A percentile compares a stretch with the other conserved stretches of the same genome.
phyloP scores from a whole-genome alignment of 1,140 invertebrate species.

The Lethocerus indicus region DNA sequence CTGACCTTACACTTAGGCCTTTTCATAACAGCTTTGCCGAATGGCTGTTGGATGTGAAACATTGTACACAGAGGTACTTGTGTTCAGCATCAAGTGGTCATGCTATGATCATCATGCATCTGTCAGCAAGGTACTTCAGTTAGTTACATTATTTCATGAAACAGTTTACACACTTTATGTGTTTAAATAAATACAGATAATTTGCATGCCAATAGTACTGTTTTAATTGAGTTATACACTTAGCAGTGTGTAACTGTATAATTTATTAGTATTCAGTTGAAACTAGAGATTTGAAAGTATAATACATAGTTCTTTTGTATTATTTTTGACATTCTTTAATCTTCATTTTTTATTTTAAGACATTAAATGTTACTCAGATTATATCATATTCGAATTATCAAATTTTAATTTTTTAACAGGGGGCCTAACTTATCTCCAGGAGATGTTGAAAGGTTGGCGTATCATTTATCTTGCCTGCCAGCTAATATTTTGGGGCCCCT shows the following conservation, averaged over 20 bases:
- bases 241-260: no score
- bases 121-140: conserved; percentile 42
- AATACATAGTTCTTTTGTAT: no score
- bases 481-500: conserved; percentile 9
- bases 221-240: no score
- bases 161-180: no score
- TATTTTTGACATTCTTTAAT: no score
- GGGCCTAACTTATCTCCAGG: conserved; percentile 31
- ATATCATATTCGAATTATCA: not conserved
- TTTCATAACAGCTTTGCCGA: conserved; percentile 87
- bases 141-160: no score
- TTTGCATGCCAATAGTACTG: no score
- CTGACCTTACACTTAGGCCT: conserved; percentile 38
- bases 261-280: no score
- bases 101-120: conserved; percentile 72
- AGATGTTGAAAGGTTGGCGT: conserved; percentile 34
- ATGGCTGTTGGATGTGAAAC: conserved; percentile 90
- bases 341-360: no score
- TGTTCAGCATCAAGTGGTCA: conserved; percentile 77
- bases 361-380: not conserved
- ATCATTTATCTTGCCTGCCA: conserved; percentile 30
- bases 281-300: no score
- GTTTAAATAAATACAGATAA: no score
- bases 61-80: conserved; percentile 86
- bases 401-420: conserved; percentile 5